Base-by-base conservation (phyloP, 2,888 invertebrate species). In the Eilema caniola region DNA sequence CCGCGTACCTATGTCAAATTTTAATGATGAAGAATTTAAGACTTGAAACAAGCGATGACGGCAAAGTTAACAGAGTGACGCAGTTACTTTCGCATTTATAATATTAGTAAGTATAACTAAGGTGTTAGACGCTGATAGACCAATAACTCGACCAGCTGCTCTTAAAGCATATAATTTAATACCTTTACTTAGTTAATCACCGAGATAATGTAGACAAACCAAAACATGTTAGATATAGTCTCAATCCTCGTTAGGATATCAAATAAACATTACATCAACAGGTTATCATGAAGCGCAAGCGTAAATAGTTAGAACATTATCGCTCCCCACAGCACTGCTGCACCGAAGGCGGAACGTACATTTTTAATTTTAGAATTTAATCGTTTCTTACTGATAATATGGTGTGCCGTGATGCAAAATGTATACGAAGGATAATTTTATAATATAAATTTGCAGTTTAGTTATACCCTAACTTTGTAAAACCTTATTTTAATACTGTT, bases 241-340 rank as follows among this genome's bases (percentile, higher is more conserved):
- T 71, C 62, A 53, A 67, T 57, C 59, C n/a, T 69, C 66, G 66
- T 71, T 70, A 53, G 23, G 11, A 57, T 67, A 67, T 68, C 66
- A 68, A 75, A 75, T 69, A 75, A 75, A 71, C 69, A 75, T 53
- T 16, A 59, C 23, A 53, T 69, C 73, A 64, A 67, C 72, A 68
- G 69, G 57, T 71, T 69, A 74, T 67, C 41, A 60, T 60, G 41
- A 23, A 66, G 67, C 68, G 57, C 25, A 31, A n/a, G 61, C 33
- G 28, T 61, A 70, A 24, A 67, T 66, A 57, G 66, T 56, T 11
- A 69, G 64, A 71, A 70, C 66, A 64, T 62, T 66, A 64, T 69
- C 61, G 67, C 41, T 61, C 61, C 63, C 28, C 25, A 69, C 62
- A 66, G 41, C 61, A 16, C 47, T 64, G 56, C 23, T 64, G 56